Evolutionary conservation across 2,888 invertebrate genomes (phyloP).

Genomic region (Germaria angustata): DNA sequence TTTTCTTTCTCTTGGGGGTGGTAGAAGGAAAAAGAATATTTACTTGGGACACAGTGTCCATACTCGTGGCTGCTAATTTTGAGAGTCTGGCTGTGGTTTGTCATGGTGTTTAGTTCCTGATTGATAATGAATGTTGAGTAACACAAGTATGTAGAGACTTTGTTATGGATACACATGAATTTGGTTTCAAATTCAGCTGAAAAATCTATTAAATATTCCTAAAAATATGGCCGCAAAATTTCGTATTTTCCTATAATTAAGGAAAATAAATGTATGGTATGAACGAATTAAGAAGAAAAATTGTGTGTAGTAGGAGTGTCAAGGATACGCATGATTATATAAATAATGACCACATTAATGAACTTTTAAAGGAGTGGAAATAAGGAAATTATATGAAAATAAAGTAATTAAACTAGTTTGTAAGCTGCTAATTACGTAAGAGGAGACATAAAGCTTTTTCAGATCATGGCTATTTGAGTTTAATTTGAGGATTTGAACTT

Average conservation of each 20-base stretch:
- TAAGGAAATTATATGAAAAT: too few relatives aligned
- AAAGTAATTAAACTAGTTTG: too few relatives aligned
- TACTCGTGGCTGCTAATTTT: conserved; percentile 16
- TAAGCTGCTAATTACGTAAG: too few relatives aligned
- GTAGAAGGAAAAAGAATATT: not conserved
- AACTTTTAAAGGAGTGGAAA: not conserved
- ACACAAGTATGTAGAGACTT: conserved; percentile 1
- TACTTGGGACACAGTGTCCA: not conserved
- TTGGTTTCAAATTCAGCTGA: not conserved
- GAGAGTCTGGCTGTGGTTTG: not conserved
- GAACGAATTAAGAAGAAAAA: not conserved
- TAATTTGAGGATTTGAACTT: too few relatives aligned
- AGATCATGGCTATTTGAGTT: too few relatives aligned
- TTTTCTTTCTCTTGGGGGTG: conserved; percentile 3
- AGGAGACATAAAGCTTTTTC: too few relatives aligned
- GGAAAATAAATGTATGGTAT: conserved; percentile 9
- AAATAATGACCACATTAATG: not conserved
- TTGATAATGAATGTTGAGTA: too few relatives aligned
- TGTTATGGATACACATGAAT: conserved; percentile 15
- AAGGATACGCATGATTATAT: not conserved
- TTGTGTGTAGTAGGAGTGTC: not conserved
- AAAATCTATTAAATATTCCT: conserved; percentile 20
- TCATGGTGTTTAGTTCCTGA: too few relatives aligned
- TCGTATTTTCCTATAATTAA: conserved; percentile 6
- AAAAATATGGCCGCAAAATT: not conserved